Base-by-base conservation (phyloP, 2,113 vertebrate species). In the Chauna torquata region DNA sequence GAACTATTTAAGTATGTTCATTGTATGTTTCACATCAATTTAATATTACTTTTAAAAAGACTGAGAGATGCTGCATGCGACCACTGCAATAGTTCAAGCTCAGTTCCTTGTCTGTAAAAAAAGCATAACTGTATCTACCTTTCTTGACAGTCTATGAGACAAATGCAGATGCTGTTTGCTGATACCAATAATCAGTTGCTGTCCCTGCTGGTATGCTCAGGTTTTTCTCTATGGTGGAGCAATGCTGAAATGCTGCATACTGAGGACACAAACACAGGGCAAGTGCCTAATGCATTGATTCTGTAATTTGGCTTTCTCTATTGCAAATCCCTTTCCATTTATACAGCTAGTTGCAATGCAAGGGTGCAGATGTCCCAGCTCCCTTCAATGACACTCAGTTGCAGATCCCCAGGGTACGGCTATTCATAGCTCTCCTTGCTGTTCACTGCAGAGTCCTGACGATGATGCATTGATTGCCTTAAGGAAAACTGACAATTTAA, bases 401-500 rank as follows among this genome's bases (percentile, higher is more conserved):
- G 40, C 49, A 88, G 62, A 28, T 91, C 74, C 55, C 58, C 4
- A 0, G 69, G 58, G 28, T 69, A 45, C 7, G 19, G 40, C 62
- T 96, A 91, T 94, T 95, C 91, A 94, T 95, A 94, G 86, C 54
- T 85, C 81, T 62, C 81, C 66, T 40, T 59, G 42, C 54, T 91
- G 45, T 6, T 94, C 45, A 7, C 49, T 91, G 83, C 49, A 49
- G 64, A 93, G 82, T 76, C 54, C 78, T 92, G 45, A 62, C 0
- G 4, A 92, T 58, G 89, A 82, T 72, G 30, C 94, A 89, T 92
- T 87, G 91, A 82, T 95, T 92, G 70, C 75, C 7, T 2, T 47
- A 91, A 95, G 84, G 92, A 95, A 97, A 97, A 82, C 78, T 58
- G 78, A 85, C 94, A 96, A 92, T 97, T 96, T 96, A 94, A 87